A percentile compares a stretch with the other conserved stretches of the same genome.
Conservation (phyloP, 2,797 vertebrate genomes). For the Chrysocyon brachyurus region DNA sequence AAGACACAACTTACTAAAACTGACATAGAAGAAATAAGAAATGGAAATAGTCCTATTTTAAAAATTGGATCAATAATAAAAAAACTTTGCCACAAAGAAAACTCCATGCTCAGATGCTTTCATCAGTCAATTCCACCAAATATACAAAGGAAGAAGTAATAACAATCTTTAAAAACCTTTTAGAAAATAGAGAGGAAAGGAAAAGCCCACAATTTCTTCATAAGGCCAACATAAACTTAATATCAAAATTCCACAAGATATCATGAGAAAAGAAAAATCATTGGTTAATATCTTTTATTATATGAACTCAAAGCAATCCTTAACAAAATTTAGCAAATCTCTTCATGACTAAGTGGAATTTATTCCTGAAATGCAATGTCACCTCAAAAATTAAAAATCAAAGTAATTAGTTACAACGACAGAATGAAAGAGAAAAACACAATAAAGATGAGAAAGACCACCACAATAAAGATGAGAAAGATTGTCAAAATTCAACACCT, state of each 20-base stretch:
- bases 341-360: neutral
- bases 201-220: neutral
- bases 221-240: neutral
- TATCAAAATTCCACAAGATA: neutral
- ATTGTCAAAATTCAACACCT: neutral
- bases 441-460: neutral
- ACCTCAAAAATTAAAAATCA: neutral
- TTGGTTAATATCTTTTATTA: neutral
- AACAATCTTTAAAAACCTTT: neutral
- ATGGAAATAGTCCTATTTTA: neutral
- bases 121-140: neutral
- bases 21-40: slow-evolving; percentile 5
- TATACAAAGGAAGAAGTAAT: neutral
- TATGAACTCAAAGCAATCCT: neutral
- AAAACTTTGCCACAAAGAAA: neutral
- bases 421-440: neutral
- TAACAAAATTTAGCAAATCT: neutral
- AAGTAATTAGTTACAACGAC: neutral
- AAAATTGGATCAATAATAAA: neutral
- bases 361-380: neutral
- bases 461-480: neutral
- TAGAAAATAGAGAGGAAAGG: neutral
- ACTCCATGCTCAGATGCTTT: neutral
- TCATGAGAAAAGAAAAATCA: neutral
- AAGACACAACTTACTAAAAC: neutral